Evolutionary conservation across 2,797 vertebrate genomes (phyloP).

Genomic region (Borostomias antarcticus): DNA sequence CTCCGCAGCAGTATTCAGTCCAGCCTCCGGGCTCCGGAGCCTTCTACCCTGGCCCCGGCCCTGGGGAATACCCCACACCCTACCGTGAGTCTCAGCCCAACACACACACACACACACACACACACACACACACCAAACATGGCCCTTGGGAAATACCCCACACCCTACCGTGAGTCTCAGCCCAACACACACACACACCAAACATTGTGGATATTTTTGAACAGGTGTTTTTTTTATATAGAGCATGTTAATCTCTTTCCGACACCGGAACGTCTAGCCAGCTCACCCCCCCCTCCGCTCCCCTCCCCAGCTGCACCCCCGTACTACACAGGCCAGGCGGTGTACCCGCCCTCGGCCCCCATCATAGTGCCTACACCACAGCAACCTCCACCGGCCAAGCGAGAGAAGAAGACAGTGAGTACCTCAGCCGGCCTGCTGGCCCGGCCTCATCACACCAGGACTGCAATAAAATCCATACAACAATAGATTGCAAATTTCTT

Average conservation of each 20-base stretch:
- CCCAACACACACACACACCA: no score
- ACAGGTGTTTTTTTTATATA: no score
- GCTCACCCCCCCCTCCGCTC: slow-evolving; percentile 53
- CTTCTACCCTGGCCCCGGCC: slow-evolving; percentile 93
- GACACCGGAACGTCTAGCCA: no score
- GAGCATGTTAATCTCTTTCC: neutral
- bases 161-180: no score
- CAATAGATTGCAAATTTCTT: no score
- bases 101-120: neutral
- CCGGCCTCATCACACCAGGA: no score
- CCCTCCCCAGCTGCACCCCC: slow-evolving; percentile 75
- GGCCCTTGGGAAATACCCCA: no score
- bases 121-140: neutral
- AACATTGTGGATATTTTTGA: no score
- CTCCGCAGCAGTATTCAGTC: slow-evolving; percentile 94
- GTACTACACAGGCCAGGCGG: slow-evolving; percentile 92
- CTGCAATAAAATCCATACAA: no score
- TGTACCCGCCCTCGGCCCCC: slow-evolving; percentile 89
- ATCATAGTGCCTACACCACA: slow-evolving; percentile 99
- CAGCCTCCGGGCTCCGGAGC: slow-evolving; percentile 90
- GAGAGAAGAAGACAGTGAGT: slow-evolving; percentile 97
- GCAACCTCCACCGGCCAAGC: slow-evolving; percentile 90
- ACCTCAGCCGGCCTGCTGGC: slow-evolving; percentile 20
- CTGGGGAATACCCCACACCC: slow-evolving; percentile 91
- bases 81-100: slow-evolving; percentile 85